A percentile compares a stretch with the other conserved stretches of the same genome.
Conservation (phyloP, 2,888 invertebrate species). For the Ectobius pallidus region DNA sequence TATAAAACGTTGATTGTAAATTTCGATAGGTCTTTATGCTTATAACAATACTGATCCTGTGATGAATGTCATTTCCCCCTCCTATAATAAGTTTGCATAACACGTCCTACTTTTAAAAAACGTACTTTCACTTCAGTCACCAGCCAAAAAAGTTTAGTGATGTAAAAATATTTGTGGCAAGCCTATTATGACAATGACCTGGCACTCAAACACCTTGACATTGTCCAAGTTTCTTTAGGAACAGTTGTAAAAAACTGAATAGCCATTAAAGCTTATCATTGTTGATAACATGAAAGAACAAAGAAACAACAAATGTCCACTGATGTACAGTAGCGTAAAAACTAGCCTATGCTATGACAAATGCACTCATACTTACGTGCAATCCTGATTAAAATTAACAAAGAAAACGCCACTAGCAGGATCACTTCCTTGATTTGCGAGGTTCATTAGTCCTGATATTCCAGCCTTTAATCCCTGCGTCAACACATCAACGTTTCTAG, state of each 20-base stretch:
- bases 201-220: neutral
- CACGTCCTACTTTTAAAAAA: slow-evolving; percentile 37
- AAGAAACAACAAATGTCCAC: neutral
- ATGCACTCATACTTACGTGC: slow-evolving; percentile 80
- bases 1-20: neutral
- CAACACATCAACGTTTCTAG: slow-evolving; percentile 58
- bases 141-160: neutral
- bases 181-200: neutral
- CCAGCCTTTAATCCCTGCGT: slow-evolving; percentile 58
- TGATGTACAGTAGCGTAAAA: neutral
- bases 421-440: slow-evolving; percentile 78
- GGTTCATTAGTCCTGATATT: slow-evolving; percentile 80
- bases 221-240: too few species aligned
- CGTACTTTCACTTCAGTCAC: slow-evolving; percentile 39
- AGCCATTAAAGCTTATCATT: slow-evolving; percentile 7
- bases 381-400: slow-evolving; percentile 97
- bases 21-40: too few species aligned
- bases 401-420: slow-evolving; percentile 85
- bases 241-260: neutral
- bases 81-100: slow-evolving; percentile 40
- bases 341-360: slow-evolving; percentile 15
- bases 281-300: neutral
- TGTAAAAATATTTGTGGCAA: neutral
- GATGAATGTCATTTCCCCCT: slow-evolving; percentile 20
- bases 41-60: neutral